Evolutionary conservation across 2,797 vertebrate species (phyloP), one percentile per base, ranked within the genome.

Genomic region (Lates japonicus): DNA sequence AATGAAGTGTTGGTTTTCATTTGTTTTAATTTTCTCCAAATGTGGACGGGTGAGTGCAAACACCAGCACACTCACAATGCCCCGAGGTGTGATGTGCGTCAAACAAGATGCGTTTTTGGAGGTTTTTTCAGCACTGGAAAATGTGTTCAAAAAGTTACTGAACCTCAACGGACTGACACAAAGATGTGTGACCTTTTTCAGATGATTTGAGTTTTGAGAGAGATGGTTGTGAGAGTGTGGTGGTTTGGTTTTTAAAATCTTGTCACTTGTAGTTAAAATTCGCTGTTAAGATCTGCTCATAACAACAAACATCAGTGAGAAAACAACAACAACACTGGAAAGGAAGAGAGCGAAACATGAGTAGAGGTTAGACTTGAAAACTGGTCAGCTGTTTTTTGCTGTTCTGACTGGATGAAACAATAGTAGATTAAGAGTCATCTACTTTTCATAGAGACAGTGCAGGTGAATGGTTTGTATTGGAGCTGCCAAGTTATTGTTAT

Each of bases 1-100:
- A 93, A 94, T 90, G 91, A 95, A 93, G 93, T 94, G 94, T 93
- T 94, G 89, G 72, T 92, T 93, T 94, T 95, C 91, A 91, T 92
- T 94, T 92, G 82, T 93, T 94, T 94, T 91, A 93, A 94, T 94
- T 93, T 92, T 92, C 92, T 92, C 92, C 92, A 93, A 95, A 94
- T 93, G 90, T 90, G 90, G 66, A 65, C 4, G 46, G 66, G 77
- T 1, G 80, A 69, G 66, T 51, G 77, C 83, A 87, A 91, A 87
- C 74, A 62, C 42, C 70, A 63, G 83, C 62, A 0, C n/a, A 71
- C 81, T 82, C 82, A 92, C 91, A 92, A 92, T 83, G 88, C 85
- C 80, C 76, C 14, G 69, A 94, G 92, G 94, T 95, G 94, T 90
- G 89, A 93, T 89, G 85, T 93, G 83, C 88, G 90, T 94, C 90